Base-by-base conservation (phyloP, 2,888 invertebrate species). In the Drosophila conformis region DNA sequence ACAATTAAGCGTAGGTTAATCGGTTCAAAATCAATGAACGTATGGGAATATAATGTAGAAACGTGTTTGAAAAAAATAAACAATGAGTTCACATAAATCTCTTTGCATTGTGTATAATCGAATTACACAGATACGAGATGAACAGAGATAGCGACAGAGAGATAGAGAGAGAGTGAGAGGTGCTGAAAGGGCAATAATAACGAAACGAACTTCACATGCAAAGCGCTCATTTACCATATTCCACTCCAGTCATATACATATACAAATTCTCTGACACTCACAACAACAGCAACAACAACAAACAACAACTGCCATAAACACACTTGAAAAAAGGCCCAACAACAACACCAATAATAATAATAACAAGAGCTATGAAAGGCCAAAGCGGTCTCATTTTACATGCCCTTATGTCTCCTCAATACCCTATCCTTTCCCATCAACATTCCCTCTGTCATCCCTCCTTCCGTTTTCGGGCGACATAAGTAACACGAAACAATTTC, bases 401-500 rank as follows among this genome's bases (percentile, higher is more conserved):
- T 76, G 75, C 57, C 62, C 67, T 69, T 70, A 70, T 75, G 38
- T 63, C 62, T 60, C 21, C 29, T 46, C 27, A 40, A 67, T 64
- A 53, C 40, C 51, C 58, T 67, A 51, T 46, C 63, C 52, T 46
- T 46, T 67, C 56, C 54, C 36, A 46, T 56, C 3, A 27, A 46
- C 8, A 25, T 46, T 46, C 15, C 46, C 46, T 46, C 38, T 27
- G 49, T 48, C 46, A 54, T 21, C 38, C 49, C 58, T 40, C 51
- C 66, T 78, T 64, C 79, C 71, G 76, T 72, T 78, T 40, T 65
- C 52, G 52, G 59, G 78, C 77, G 86, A 83, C 86, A 88, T 82
- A 88, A 87, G 87, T 81, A 87, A 87, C 89, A 87, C 87, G 83
- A 87, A 87, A 89, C 89, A 89, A 89, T 87, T 85, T 87, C 81